Base-by-base conservation (phyloP, 2,888 invertebrate genomes). In the Hypercompe scribonia region DNA sequence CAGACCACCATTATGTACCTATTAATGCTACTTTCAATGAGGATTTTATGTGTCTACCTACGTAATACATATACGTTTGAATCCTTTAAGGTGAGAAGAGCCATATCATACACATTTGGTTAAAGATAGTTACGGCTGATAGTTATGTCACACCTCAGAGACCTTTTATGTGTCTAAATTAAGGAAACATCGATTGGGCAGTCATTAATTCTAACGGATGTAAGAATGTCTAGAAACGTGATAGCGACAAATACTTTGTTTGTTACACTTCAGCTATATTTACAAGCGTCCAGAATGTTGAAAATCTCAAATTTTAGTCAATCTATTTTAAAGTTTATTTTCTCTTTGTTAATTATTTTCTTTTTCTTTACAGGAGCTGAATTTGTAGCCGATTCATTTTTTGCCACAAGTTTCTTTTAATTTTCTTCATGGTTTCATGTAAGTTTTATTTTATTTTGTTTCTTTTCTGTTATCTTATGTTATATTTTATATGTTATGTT, bases 341-440 rank as follows among this genome's bases (percentile, higher is more conserved):
- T 88, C 84, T 82, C 84, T 84, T 89, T 87, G 84, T 85, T 87
- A 89, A 90, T 88, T 85, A 82, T 81, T 87, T 88, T 90, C 83
- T 89, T 91, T 90, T 93, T 92, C 85, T 91, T 95, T 94, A 72
- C 94, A 94, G 94, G 90, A 93, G 90, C 90, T 85, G 90, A 75
- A 79, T 83, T 84, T 82, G 82, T 86, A 83, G 78, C 85, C 79
- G 88, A 86, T 87, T 84, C 89, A 85, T 89, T 91, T 90, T 90
- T 88, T 87, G 84, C 84, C 42, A 86, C 87, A 89, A 88, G 90
- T 91, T 94, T 88, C 50, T 92, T 92, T 94, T 89, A 91, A 78
- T 91, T 91, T 84, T 84, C 93, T 90, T 89, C 92, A 96, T 96
- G 96, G 96, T 96, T 90, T 95, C 95, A 92, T 96, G 96, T 96